phyloP scores from a whole-genome alignment of 2,797 vertebrate genomes.

The Sphenodon punctatus region DNA sequence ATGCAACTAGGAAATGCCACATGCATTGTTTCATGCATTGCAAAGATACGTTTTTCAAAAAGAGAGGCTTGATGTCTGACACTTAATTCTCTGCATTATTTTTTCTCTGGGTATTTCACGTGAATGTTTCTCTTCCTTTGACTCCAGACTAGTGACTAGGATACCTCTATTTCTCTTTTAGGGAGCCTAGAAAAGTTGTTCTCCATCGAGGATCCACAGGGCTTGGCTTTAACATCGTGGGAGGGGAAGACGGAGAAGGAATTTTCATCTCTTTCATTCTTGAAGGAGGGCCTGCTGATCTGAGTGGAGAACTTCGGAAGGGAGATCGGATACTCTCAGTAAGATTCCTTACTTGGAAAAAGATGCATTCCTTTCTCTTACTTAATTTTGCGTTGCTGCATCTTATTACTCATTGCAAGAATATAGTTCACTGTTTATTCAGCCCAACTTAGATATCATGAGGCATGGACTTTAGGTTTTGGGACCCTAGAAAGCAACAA shows the following conservation, averaged over 20 bases:
- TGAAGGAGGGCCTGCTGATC: conserved; percentile 94
- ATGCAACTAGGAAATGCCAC: no score
- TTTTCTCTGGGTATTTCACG: neutral
- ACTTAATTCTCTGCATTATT: neutral
- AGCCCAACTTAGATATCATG: no score
- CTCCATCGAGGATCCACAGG: conserved; percentile 93
- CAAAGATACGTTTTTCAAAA: neutral
- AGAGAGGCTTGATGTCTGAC: neutral
- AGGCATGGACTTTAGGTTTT: no score
- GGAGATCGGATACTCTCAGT: conserved; percentile 96
- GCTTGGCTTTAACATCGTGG: conserved; percentile 97
- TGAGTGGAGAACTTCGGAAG: conserved; percentile 94
- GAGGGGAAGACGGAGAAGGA: conserved; percentile 96
- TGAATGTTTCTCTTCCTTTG: no score
- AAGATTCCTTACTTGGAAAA: conserved; percentile 41
- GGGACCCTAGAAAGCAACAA: no score
- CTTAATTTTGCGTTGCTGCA: neutral
- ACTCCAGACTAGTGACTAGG: neutral
- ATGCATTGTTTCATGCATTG: no score
- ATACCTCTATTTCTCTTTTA: conserved; percentile 50
- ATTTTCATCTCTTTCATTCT: conserved; percentile 99
- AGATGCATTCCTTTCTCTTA: neutral
- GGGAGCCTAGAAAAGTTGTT: conserved; percentile 93
- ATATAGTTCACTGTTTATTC: no score
- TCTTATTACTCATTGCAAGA: neutral